Percentiles rank a stretch among this genome's conserved stretches.
These are phyloP conservation scores for Salarias fasciatus DNA, from an alignment of 2,797 vertebrate genomes.

Conservation along the genomic window DNA sequence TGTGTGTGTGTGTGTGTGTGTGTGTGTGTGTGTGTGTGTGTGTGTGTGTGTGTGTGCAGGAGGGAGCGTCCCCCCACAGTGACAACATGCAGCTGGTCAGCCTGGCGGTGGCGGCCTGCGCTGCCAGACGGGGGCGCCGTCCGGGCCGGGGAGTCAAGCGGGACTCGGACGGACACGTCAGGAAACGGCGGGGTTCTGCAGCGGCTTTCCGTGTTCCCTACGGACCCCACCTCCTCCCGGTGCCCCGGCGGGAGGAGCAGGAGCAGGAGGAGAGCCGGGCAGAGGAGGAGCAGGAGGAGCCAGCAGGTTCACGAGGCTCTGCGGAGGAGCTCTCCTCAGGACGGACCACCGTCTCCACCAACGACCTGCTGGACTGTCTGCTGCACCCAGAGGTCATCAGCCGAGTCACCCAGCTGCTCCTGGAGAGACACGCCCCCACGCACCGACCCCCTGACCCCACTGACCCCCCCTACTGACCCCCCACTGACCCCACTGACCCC, in stretches of 20 bases:
- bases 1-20: too few species aligned
- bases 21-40: too few species aligned
- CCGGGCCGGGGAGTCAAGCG: constrained; percentile 56
- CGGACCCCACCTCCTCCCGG: constrained; percentile 85
- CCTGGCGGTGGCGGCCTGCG: constrained; percentile 83
- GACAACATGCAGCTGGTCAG: constrained; percentile 91
- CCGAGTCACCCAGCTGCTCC: constrained; percentile 85
- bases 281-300: too few species aligned
- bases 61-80: constrained; percentile 83
- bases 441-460: too few species aligned
- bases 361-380: constrained; percentile 92
- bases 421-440: constrained; percentile 69
- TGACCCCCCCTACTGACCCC: too few species aligned
- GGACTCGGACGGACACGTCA: constrained; percentile 50
- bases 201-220: constrained; percentile 66
- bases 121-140: constrained; percentile 15
- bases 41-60: constrained; percentile 85
- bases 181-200: neutral
- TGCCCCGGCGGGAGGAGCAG: constrained; percentile 65
- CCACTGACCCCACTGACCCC: too few species aligned
- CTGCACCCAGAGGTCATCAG: constrained; percentile 89
- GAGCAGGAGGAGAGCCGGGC: neutral
- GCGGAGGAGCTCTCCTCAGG: constrained; percentile 22
- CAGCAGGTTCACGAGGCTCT: constrained; percentile 9
- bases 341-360: constrained; percentile 81